These are phyloP conservation scores for rabbit (Oryctolagus cuniculus) DNA, from an alignment of 2,113 vertebrate species.

Conservation along the genomic window DNA sequence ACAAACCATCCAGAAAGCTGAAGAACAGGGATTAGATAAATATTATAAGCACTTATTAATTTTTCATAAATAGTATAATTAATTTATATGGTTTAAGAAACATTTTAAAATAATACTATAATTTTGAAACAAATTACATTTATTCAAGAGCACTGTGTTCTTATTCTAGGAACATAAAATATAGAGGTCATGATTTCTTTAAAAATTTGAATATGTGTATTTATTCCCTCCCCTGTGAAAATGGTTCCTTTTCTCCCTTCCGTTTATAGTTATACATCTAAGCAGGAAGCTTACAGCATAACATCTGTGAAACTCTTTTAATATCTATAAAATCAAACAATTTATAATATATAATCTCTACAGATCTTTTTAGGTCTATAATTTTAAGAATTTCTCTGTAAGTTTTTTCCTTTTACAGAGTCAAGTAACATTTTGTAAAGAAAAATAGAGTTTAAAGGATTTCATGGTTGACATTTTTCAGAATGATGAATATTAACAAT, in stretches of 20 bases:
- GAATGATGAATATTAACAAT: background rate
- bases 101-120: background rate
- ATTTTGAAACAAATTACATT: background rate
- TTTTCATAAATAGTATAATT: background rate
- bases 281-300: background rate
- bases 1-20: background rate
- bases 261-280: background rate
- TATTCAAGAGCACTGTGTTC: background rate
- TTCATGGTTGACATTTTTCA: background rate
- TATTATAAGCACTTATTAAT: background rate
- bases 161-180: background rate
- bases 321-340: background rate
- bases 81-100: background rate
- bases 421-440: background rate
- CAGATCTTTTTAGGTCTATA: background rate
- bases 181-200: background rate
- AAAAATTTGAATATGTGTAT: background rate
- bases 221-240: background rate
- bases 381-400: too few species aligned
- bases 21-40: background rate
- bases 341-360: background rate
- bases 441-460: background rate
- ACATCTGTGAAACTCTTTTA: background rate
- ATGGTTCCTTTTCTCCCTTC: background rate
- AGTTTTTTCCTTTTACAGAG: background rate